These are phyloP conservation scores for Psix sp. DNA, from an alignment of 1,140 invertebrate species.

Conservation along the genomic window DNA sequence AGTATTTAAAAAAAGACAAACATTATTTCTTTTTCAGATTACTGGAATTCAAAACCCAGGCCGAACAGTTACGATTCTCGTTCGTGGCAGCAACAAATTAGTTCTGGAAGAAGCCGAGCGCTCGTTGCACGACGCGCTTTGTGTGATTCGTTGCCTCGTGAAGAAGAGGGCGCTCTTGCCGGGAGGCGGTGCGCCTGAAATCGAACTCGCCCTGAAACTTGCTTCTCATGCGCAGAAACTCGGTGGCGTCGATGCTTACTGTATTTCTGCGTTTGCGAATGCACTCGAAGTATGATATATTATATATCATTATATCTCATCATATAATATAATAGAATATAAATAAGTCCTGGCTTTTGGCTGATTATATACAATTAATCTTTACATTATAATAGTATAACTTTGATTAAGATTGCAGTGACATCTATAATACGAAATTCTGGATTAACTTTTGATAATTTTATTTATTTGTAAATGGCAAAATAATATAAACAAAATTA, in stretches of 20 bases:
- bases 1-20: too few relatives aligned
- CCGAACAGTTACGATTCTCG: conserved; percentile 93
- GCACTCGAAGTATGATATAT: conserved; percentile 94
- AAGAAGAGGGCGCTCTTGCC: conserved; percentile 94
- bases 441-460: too few relatives aligned
- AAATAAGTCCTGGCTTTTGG: too few relatives aligned
- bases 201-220: conserved; percentile 92
- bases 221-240: conserved; percentile 89
- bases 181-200: conserved; percentile 98
- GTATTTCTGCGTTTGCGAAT: conserved; percentile 95
- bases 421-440: too few relatives aligned
- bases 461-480: too few relatives aligned
- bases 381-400: too few relatives aligned
- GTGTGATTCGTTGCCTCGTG: conserved; percentile 97
- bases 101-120: conserved; percentile 96
- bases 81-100: conserved; percentile 98
- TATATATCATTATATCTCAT: too few relatives aligned
- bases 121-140: conserved; percentile 98
- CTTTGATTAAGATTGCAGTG: too few relatives aligned
- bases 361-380: too few relatives aligned
- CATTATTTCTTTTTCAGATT: conserved; percentile 80
- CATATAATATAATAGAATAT: too few relatives aligned
- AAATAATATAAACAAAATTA: too few relatives aligned
- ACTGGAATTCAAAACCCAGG: conserved; percentile 93
- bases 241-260: conserved; percentile 95